These are phyloP conservation scores for Cyclophora punctaria DNA, from an alignment of 2,888 invertebrate species.

Conservation along the genomic window DNA sequence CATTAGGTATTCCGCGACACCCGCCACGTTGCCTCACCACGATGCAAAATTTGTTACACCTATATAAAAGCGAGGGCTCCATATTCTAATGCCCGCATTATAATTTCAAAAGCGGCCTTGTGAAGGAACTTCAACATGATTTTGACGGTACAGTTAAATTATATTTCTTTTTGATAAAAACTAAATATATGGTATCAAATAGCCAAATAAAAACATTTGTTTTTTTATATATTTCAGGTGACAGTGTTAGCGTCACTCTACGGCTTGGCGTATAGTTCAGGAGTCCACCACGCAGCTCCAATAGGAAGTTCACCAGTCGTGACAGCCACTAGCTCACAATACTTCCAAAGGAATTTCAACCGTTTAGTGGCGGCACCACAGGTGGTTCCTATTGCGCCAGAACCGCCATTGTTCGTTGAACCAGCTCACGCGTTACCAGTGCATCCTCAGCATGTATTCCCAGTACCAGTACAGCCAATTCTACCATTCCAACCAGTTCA, in stretches of 20 bases:
- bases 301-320: slow-evolving; percentile 67
- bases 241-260: slow-evolving; percentile 37
- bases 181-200: too few species aligned
- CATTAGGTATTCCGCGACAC: slow-evolving; percentile 70
- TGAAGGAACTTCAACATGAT: slow-evolving; percentile 50
- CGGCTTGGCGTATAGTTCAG: slow-evolving; percentile 42
- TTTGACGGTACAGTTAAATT: slow-evolving; percentile 37
- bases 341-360: slow-evolving; percentile 79
- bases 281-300: slow-evolving; percentile 31
- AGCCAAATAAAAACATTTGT: too few species aligned
- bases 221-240: slow-evolving; percentile 40
- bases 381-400: slow-evolving; percentile 13
- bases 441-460: slow-evolving; percentile 6
- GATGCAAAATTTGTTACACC: slow-evolving; percentile 74
- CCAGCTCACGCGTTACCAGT: slow-evolving; percentile 6
- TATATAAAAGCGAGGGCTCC: slow-evolving; percentile 67
- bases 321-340: slow-evolving; percentile 80
- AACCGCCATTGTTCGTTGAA: slow-evolving; percentile 21
- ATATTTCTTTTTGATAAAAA: not conserved
- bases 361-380: slow-evolving; percentile 47
- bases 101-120: slow-evolving; percentile 51
- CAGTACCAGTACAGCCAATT: slow-evolving; percentile 19
- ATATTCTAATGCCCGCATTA: slow-evolving; percentile 66
- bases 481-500: slow-evolving; percentile 20
- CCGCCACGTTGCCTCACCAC: slow-evolving; percentile 62